Conservation (phyloP, 2,113 vertebrate species). For the Triplophysa dalaica region DNA sequence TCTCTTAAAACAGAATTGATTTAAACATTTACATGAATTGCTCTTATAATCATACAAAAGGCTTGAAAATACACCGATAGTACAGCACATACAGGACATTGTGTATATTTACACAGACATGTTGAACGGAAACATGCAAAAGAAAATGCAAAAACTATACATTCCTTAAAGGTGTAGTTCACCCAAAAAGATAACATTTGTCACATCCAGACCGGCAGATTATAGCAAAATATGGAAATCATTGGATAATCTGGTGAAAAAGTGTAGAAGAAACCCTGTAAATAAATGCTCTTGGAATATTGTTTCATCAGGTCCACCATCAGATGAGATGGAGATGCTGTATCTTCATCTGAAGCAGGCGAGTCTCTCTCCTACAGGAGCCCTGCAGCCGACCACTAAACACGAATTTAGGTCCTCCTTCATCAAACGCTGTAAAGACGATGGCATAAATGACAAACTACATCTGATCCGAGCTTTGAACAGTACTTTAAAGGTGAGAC, state of each 20-base stretch:
- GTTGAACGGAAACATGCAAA: too few species aligned
- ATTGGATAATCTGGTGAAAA: not conserved
- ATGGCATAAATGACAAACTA: slow-evolving; percentile 85
- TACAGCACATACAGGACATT: too few species aligned
- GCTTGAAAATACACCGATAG: not conserved
- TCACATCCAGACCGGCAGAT: too few species aligned
- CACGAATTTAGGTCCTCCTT: slow-evolving; percentile 83
- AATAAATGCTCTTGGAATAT: not conserved
- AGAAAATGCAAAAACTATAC: too few species aligned
- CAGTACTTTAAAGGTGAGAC: slow-evolving; percentile 86
- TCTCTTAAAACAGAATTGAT: not conserved
- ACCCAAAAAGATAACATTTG: too few species aligned
- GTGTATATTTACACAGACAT: too few species aligned
- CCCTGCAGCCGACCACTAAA: slow-evolving; percentile 77
- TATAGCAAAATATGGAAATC: too few species aligned
- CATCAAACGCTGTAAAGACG: slow-evolving; percentile 84
- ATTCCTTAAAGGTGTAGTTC: too few species aligned
- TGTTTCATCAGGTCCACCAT: slow-evolving; percentile 32
- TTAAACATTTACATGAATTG: not conserved
- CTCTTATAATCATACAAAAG: not conserved
- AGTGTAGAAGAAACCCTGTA: not conserved
- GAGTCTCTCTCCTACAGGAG: slow-evolving; percentile 80
- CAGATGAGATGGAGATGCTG: slow-evolving; percentile 83
- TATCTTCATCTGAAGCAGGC: slow-evolving; percentile 83
- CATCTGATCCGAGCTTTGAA: slow-evolving; percentile 85